Evolutionary conservation across 2,797 vertebrate species (phyloP).

Genomic region (Tangara arthus): DNA sequence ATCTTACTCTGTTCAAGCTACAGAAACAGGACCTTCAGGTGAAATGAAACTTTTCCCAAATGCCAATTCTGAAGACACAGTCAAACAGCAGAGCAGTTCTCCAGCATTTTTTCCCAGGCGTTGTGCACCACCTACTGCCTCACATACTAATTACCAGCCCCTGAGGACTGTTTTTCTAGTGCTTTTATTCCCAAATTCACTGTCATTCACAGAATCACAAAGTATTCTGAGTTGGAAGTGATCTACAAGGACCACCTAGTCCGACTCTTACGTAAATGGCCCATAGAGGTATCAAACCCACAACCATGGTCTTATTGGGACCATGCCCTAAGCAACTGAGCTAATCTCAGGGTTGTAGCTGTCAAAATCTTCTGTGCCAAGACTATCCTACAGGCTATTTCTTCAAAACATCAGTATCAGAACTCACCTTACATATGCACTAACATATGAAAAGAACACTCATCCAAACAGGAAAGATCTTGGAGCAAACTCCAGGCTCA

Average conservation of each 20-base stretch:
- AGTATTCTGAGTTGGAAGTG: neutral
- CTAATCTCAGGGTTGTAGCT: neutral
- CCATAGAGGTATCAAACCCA: neutral
- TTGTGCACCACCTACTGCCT: slow-evolving; percentile 35
- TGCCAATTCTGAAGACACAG: neutral
- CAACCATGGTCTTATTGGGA: fast-evolving
- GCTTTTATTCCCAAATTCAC: neutral
- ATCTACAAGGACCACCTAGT: neutral
- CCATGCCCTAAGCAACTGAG: neutral
- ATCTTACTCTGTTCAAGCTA: neutral
- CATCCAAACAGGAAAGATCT: neutral
- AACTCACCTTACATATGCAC: neutral
- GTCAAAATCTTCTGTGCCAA: fast-evolving
- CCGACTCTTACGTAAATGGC: neutral
- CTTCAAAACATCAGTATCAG: neutral
- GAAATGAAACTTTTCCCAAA: neutral
- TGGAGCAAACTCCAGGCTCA: neutral
- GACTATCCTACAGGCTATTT: neutral
- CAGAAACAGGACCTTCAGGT: neutral
- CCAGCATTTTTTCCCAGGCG: fast-evolving
- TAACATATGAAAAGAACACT: neutral
- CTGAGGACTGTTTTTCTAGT: neutral
- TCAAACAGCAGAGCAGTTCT: neutral
- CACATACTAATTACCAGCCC: neutral
- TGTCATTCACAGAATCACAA: neutral